Conservation (phyloP, 2,888 invertebrate species). For the Drosophila greeni region DNA sequence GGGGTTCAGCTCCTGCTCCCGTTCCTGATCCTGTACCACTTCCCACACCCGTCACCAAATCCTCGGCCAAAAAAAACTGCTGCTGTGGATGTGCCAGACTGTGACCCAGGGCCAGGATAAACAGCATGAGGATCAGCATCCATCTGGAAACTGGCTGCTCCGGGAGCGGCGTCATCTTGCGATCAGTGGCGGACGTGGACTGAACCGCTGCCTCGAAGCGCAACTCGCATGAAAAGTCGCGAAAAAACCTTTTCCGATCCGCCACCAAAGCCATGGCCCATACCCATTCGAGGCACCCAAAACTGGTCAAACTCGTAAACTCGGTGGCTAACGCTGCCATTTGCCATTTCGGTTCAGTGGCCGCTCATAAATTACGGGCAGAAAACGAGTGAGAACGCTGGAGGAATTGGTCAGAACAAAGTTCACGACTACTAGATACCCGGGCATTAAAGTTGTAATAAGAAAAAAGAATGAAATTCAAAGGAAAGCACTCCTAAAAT, state of each 20-base stretch:
- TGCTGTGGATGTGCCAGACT: constrained; percentile 53
- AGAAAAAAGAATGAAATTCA: not conserved
- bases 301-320: constrained; percentile 62
- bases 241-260: constrained; percentile 58
- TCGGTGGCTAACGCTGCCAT: constrained; percentile 35
- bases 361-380: constrained; percentile 54
- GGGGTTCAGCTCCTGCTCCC: constrained; percentile 5
- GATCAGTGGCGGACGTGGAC: constrained; percentile 50
- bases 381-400: constrained; percentile 15
- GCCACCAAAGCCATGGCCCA: constrained; percentile 34
- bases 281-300: constrained; percentile 12
- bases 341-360: constrained; percentile 62
- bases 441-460: not conserved
- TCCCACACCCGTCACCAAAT: constrained; percentile 8
- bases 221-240: constrained; percentile 54
- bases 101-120: not conserved
- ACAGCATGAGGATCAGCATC: constrained; percentile 10
- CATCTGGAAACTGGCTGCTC: constrained; percentile 8
- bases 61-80: constrained; percentile 48
- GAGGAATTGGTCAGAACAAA: not conserved
- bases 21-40: constrained; percentile 1
- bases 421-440: not conserved
- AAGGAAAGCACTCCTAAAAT: not conserved
- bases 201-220: constrained; percentile 21
- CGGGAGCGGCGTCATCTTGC: constrained; percentile 54